Base-by-base conservation (phyloP, 2,113 vertebrate species). In the Dromaius novaehollandiae region DNA sequence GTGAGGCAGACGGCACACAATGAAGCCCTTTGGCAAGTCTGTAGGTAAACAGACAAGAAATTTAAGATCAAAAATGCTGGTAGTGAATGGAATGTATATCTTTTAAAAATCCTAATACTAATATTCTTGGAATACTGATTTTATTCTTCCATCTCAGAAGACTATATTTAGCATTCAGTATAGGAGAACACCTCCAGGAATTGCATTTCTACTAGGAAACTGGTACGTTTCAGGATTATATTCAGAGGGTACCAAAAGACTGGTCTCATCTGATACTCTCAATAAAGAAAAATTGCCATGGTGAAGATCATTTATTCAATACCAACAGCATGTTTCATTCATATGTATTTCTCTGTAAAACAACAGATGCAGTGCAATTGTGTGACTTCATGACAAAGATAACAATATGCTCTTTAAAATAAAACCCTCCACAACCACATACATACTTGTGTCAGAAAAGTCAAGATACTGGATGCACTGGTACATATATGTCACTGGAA, bases 171-270 rank as follows among this genome's bases (percentile, higher is more conserved):
- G 66, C 82, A 89, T 80, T 60, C 89, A 46, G 50, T 58, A 86
- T 70, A 89, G 96, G 83, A 19, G n/a, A 85, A 87, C 11, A 91
- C 74, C n/a, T 61, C 50, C 24, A 91, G 73, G 61, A 95, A 87
- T 65, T 24, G 46, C 76, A 92, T 75, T 94, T 93, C 82, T 81
- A 63, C 13, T 6, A 80, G 66, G 69, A 61, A 92, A 95, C 92
- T 55, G 69, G n/a, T 68, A 79, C 18, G 73, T 93, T 86, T 95
- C 81, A 81, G 58, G 69, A 74, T 73, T 85, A 79, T 95, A 93
- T 90, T 96, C 60, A 85, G 66, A 94, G 50, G 20, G 55, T 80
- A 76, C 86, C 96, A 83, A 96, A 94, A 95, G 88, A 96, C n/a
- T 91, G 66, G 96, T 87, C 63, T 90, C 40, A 86, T 87, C 75